A percentile compares a stretch with the other conserved stretches of the same genome.
These are phyloP conservation scores for Rhabdophis nuchalis DNA, from an alignment of 2,797 vertebrate species.

Conservation along the genomic window DNA sequence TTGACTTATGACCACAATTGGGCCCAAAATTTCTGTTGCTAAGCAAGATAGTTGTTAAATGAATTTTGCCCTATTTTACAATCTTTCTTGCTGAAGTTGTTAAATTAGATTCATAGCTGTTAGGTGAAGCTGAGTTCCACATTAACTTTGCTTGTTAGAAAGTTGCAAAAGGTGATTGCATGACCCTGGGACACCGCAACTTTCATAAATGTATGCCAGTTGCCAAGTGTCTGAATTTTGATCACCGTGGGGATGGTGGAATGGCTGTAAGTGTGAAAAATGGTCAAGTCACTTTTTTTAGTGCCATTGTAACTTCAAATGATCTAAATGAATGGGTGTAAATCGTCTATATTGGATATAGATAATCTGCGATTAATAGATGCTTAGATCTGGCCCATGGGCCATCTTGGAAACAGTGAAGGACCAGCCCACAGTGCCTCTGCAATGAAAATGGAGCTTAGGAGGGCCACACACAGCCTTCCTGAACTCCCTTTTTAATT, in stretches of 20 bases:
- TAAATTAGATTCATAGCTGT: not conserved
- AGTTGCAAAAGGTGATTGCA: not conserved
- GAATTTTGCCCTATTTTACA: not conserved
- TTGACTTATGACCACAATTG: not conserved
- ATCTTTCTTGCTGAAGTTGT: not conserved
- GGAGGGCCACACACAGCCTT: no score
- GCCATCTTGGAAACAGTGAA: no score
- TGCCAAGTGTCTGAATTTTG: not conserved
- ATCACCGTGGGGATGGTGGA: not conserved
- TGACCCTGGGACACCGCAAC: not conserved
- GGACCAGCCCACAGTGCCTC: no score
- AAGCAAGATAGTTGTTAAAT: not conserved
- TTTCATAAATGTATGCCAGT: not conserved
- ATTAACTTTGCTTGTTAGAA: not conserved
- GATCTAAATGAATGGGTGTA: not conserved
- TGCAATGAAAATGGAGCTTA: no score
- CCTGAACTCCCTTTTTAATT: no score
- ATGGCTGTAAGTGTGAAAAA: not conserved
- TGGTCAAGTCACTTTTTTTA: not conserved
- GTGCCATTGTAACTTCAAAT: not conserved
- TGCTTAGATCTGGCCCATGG: no score
- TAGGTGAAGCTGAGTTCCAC: not conserved
- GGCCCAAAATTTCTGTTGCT: not conserved
- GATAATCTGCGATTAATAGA: no score
- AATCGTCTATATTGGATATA: not conserved